phyloP scores from a whole-genome alignment of 2,113 vertebrate genomes.

The Tringa solitaria region DNA sequence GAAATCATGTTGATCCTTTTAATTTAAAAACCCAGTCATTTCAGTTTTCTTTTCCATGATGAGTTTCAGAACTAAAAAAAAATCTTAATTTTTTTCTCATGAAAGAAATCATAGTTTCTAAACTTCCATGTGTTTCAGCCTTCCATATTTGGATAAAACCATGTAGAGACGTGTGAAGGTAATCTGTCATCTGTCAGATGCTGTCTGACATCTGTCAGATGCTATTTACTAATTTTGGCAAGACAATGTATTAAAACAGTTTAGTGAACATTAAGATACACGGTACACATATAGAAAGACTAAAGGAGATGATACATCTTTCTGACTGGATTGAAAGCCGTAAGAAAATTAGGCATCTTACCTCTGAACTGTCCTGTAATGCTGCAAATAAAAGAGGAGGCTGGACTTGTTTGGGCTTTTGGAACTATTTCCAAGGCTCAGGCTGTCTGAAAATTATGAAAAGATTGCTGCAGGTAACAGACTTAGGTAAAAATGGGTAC shows the following conservation, averaged over 20 bases:
- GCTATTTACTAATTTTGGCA: not conserved
- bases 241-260: not conserved
- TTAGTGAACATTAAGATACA: not conserved
- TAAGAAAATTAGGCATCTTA: not conserved
- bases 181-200: not conserved
- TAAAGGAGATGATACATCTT: not conserved
- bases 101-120: not conserved
- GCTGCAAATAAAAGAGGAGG: not conserved
- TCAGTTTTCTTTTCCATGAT: not conserved
- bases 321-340: not conserved
- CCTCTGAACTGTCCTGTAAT: not conserved
- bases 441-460: not conserved
- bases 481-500: not conserved
- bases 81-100: not conserved
- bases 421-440: not conserved
- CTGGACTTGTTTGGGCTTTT: not conserved
- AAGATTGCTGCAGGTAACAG: not conserved
- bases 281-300: not conserved
- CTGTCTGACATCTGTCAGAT: not conserved
- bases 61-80: not conserved
- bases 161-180: not conserved
- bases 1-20: not conserved
- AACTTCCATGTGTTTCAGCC: not conserved
- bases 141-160: not conserved
- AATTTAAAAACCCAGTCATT: fast-evolving